These are phyloP conservation scores for Dicyrtomina minuta DNA, from an alignment of 2,888 invertebrate genomes.

Conservation along the genomic window DNA sequence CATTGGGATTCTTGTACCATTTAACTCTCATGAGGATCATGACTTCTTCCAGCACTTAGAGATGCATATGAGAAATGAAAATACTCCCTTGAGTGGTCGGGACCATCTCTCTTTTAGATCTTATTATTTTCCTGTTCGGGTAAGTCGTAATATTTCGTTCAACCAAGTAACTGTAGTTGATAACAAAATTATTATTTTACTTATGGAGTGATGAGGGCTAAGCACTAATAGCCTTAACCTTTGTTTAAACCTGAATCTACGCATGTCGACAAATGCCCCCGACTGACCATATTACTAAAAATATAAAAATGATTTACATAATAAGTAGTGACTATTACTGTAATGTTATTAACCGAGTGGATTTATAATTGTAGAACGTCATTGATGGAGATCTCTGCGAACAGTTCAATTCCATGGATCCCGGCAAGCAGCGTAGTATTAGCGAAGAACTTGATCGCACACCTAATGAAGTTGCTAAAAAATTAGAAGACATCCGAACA, in stretches of 20 bases:
- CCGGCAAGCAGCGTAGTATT: slow-evolving; percentile 90
- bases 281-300: slow-evolving; percentile 36
- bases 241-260: slow-evolving; percentile 24
- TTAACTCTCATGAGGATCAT: slow-evolving; percentile 94
- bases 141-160: slow-evolving; percentile 57
- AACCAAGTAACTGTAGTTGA: not conserved
- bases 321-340: too few species aligned
- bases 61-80: slow-evolving; percentile 99
- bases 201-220: slow-evolving; percentile 34
- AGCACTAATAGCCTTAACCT: slow-evolving; percentile 31
- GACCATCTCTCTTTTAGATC: slow-evolving; percentile 97
- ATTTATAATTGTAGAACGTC: slow-evolving; percentile 80
- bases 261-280: slow-evolving; percentile 41
- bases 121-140: slow-evolving; percentile 96
- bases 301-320: too few species aligned
- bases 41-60: slow-evolving; percentile 99
- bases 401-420: slow-evolving; percentile 95
- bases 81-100: slow-evolving; percentile 91
- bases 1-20: slow-evolving; percentile 89
- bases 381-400: slow-evolving; percentile 99
- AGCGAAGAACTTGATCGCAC: slow-evolving; percentile 92
- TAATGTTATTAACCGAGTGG: too few species aligned
- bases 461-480: slow-evolving; percentile 96
- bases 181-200: not conserved
- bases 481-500: slow-evolving; percentile 96